These are phyloP conservation scores for Diarsia mendica DNA, from an alignment of 2,888 invertebrate species.

Conservation along the genomic window DNA sequence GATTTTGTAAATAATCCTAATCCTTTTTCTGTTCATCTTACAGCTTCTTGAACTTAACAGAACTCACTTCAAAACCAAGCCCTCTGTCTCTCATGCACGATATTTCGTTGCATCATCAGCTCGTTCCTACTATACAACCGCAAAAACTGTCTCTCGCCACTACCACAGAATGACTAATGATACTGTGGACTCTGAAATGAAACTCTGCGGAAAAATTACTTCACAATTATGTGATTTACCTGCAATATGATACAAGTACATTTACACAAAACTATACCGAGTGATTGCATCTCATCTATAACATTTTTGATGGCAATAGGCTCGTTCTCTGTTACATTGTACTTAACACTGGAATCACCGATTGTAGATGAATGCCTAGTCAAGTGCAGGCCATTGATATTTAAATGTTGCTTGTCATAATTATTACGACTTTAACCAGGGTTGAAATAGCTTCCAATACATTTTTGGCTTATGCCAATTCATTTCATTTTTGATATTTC, in stretches of 20 bases:
- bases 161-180: too few species aligned
- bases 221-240: background rate
- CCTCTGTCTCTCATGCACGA: slow-evolving; percentile 22
- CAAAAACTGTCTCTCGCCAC: too few species aligned
- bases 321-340: too few species aligned
- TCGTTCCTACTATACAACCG: slow-evolving; percentile 39
- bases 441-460: background rate
- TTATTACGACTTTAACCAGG: background rate
- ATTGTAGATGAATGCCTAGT: background rate
- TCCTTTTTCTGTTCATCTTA: too few species aligned
- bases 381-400: background rate
- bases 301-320: too few species aligned
- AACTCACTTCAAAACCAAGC: background rate
- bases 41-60: background rate
- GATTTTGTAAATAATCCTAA: too few species aligned
- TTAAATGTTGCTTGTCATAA: too few species aligned
- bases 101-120: slow-evolving; percentile 77
- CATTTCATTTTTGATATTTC: too few species aligned
- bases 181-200: too few species aligned
- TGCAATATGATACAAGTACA: background rate
- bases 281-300: too few species aligned
- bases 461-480: background rate
- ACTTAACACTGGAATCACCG: too few species aligned
- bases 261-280: too few species aligned
- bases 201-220: background rate